Conservation (phyloP, 2,113 vertebrate genomes). For the Chaetops frenatus region DNA sequence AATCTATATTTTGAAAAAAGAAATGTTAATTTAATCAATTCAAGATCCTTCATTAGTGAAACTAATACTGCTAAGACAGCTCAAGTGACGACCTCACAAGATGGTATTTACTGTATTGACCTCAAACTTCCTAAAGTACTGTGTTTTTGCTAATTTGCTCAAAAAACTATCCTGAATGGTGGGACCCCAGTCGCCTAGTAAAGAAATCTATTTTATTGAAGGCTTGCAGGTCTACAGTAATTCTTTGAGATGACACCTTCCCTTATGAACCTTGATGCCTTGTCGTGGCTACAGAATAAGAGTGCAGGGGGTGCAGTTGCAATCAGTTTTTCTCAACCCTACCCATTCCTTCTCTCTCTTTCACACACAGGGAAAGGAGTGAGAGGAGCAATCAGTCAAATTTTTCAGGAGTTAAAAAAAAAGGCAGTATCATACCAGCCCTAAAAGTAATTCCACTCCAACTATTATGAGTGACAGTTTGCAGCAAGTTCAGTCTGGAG, state of each 20-base stretch:
- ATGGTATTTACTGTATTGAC: not conserved
- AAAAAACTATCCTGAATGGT: not conserved
- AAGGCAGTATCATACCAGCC: not conserved
- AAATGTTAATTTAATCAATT: not conserved
- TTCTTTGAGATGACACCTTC: not conserved
- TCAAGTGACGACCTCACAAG: not conserved
- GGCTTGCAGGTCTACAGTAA: not conserved
- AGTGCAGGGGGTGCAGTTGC: not conserved
- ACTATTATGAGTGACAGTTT: not conserved
- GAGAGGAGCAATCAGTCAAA: not conserved
- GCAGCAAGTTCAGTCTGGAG: not conserved
- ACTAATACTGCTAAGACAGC: not conserved
- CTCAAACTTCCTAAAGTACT: accelerated
- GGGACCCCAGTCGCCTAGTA: not conserved
- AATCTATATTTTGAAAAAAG: not conserved
- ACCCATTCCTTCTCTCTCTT: not conserved
- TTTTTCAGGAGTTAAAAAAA: not conserved
- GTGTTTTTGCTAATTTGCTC: not conserved
- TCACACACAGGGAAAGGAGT: not conserved
- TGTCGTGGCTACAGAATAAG: not conserved
- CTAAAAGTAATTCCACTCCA: not conserved
- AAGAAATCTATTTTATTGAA: not conserved
- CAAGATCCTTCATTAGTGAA: not conserved
- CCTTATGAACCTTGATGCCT: not conserved
- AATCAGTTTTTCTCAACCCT: not conserved